Percentiles rank a stretch among this genome's conserved stretches.
Evolutionary conservation across 2,113 vertebrate genomes (phyloP).

Genomic region (Cyanoramphus novaezelandiae): DNA sequence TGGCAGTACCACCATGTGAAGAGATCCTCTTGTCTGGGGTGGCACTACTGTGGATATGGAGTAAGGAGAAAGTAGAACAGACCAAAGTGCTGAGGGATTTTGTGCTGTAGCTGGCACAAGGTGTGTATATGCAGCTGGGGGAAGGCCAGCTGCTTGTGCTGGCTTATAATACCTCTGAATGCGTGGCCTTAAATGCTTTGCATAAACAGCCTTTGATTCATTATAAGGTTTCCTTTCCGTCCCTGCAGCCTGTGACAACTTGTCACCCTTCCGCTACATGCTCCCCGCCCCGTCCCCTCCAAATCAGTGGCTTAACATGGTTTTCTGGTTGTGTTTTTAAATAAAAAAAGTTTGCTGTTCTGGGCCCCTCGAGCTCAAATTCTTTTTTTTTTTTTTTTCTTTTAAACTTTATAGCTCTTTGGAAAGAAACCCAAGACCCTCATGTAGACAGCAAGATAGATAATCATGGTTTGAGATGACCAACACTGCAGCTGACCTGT

Average conservation of each 20-base stretch:
- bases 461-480: background rate
- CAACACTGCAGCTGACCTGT: background rate
- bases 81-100: background rate
- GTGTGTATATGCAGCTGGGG: background rate
- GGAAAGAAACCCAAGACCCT: background rate
- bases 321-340: background rate
- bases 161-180: background rate
- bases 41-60: background rate
- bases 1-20: rapidly evolving
- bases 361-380: background rate
- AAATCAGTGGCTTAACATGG: background rate
- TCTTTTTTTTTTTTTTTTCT: background rate
- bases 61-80: background rate
- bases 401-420: background rate
- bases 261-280: background rate
- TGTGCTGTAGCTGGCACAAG: background rate
- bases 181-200: background rate
- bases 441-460: background rate
- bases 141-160: background rate
- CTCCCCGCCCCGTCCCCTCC: background rate
- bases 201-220: background rate
- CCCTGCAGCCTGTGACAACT: background rate
- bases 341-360: background rate
- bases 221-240: background rate
- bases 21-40: background rate